These are phyloP conservation scores for Myotis davidii DNA, from an alignment of 2,113 vertebrate genomes.

Conservation along the genomic window DNA sequence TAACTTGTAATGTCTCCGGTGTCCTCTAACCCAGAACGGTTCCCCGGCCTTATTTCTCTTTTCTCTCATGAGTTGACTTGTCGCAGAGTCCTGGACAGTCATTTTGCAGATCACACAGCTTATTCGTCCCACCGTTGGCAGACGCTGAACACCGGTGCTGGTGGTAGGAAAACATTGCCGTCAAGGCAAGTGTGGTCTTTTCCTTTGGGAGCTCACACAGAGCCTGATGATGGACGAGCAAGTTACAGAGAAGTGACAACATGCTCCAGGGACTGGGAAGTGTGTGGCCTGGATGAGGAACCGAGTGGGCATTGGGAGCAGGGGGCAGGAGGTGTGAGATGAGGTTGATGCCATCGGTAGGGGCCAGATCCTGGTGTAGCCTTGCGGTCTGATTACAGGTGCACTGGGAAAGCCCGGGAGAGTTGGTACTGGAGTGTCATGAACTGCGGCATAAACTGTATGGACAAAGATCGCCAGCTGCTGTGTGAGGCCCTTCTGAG, in stretches of 20 bases:
- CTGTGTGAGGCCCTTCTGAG: neutral
- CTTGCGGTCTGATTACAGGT: neutral
- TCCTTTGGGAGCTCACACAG: neutral
- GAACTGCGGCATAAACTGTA: neutral
- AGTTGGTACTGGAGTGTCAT: neutral
- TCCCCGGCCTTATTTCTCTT: neutral
- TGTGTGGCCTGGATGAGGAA: neutral
- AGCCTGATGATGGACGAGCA: neutral
- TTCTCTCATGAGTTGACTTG: neutral
- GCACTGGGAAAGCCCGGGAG: neutral
- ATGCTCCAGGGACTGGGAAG: neutral
- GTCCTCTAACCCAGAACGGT: neutral
- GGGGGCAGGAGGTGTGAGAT: neutral
- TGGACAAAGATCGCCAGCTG: neutral
- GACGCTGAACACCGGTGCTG: neutral
- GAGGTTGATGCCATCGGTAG: neutral
- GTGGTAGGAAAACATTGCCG: neutral
- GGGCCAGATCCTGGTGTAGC: neutral
- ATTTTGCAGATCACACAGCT: neutral
- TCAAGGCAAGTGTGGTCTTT: neutral
- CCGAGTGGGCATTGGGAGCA: neutral
- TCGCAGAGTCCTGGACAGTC: neutral
- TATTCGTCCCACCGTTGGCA: neutral
- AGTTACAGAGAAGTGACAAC: neutral
- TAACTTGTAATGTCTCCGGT: neutral